phyloP scores from a whole-genome alignment of 2,888 invertebrate species.

The Eumacrocentrus americanus region DNA sequence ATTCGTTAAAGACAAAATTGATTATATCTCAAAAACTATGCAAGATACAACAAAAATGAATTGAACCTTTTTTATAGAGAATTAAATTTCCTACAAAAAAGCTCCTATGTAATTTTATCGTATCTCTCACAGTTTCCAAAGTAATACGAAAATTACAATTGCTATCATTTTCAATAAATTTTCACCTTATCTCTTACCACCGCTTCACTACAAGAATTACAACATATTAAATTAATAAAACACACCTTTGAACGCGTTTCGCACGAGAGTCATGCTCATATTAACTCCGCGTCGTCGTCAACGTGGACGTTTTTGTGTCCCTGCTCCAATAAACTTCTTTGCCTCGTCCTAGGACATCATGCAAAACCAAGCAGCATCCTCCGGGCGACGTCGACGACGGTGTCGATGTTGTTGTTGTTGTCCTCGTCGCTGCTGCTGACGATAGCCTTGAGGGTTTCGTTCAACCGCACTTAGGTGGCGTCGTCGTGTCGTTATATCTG shows the following conservation, averaged over 20 bases:
- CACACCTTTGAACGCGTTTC: slow-evolving; percentile 58
- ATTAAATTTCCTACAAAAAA: neutral
- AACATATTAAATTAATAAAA: slow-evolving; percentile 15
- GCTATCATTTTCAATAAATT: neutral
- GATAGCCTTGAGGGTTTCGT: slow-evolving; percentile 19
- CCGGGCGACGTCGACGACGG: slow-evolving; percentile 23
- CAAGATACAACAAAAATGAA: neutral
- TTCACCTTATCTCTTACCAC: too few relatives aligned
- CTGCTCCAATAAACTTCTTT: slow-evolving; percentile 13
- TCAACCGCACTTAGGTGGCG: slow-evolving; percentile 28
- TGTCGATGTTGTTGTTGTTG: slow-evolving; percentile 29
- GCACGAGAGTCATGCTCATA: slow-evolving; percentile 62
- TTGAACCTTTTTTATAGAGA: neutral
- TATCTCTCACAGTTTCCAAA: neutral
- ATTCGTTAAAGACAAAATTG: neutral
- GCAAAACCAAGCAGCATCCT: neutral
- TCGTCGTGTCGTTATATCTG: slow-evolving; percentile 17
- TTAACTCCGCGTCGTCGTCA: slow-evolving; percentile 41
- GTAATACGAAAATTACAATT: neutral
- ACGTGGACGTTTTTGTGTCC: slow-evolving; percentile 36
- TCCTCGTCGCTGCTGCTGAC: slow-evolving; percentile 30
- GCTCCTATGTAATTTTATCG: neutral
- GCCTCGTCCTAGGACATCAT: slow-evolving; percentile 20
- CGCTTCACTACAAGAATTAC: neutral
- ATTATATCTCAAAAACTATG: neutral